Evolutionary conservation across 2,113 vertebrate genomes (phyloP).

Genomic region (Onychostruthus taczanowskii): DNA sequence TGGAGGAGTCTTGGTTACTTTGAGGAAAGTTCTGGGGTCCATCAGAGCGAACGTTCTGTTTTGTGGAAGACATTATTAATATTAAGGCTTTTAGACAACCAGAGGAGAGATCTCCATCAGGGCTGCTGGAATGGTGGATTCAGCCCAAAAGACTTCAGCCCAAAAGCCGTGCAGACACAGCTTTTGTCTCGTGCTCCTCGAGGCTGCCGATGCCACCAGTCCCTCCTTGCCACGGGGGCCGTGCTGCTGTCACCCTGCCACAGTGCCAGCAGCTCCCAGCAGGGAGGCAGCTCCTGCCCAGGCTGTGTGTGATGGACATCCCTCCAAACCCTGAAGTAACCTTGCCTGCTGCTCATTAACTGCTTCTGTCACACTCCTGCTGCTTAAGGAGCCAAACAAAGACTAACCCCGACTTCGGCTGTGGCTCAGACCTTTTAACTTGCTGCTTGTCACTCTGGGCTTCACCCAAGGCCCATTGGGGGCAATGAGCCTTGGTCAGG

Average conservation of each 20-base stretch:
- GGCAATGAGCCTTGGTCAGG: conserved; percentile 21
- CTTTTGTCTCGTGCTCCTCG: neutral
- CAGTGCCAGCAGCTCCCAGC: neutral
- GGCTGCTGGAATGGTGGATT: neutral
- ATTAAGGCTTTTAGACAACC: neutral
- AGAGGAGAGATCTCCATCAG: neutral
- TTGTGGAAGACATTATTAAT: neutral
- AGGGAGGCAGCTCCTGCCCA: neutral
- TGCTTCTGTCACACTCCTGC: neutral
- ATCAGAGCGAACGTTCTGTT: neutral
- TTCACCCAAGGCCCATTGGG: conserved; percentile 34
- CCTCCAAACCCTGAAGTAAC: conserved; percentile 2
- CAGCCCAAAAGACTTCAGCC: neutral
- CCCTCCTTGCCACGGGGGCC: neutral
- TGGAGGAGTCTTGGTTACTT: neutral
- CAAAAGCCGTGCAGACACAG: neutral
- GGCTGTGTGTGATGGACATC: neutral
- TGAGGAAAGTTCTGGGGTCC: neutral
- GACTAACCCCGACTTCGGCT: conserved; percentile 10
- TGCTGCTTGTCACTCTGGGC: neutral
- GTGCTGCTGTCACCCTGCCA: neutral
- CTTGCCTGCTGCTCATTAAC: conserved; percentile 39
- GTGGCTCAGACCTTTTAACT: neutral
- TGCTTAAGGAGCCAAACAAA: neutral
- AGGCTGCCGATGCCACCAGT: rapidly evolving